These are phyloP conservation scores for Hafferia zeledoni DNA, from an alignment of 2,797 vertebrate species.

Conservation along the genomic window DNA sequence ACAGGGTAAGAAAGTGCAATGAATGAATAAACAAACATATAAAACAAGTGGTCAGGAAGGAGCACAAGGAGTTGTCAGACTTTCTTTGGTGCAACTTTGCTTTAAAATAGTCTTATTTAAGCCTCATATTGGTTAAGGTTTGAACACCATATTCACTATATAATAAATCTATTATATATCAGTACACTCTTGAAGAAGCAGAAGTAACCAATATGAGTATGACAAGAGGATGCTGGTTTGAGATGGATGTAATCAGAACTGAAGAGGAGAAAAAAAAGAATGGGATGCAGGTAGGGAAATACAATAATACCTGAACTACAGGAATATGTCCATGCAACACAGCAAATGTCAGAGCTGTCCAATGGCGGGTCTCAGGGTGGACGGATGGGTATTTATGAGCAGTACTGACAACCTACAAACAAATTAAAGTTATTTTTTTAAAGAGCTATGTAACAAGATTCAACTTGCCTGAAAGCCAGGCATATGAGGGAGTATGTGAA, in stretches of 20 bases:
- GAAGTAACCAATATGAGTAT: constrained; percentile 78
- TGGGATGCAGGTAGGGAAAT: constrained; percentile 77
- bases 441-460: constrained; percentile 65
- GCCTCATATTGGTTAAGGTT: constrained; percentile 76
- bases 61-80: constrained; percentile 65
- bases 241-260: constrained; percentile 61
- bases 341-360: constrained; percentile 98
- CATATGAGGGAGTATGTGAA: constrained; percentile 24
- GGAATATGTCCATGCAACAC: constrained; percentile 99
- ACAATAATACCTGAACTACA: constrained; percentile 94
- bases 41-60: constrained; percentile 65
- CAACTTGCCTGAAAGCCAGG: constrained; percentile 60
- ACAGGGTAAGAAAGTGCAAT: constrained; percentile 27
- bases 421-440: constrained; percentile 81
- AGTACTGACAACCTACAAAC: constrained; percentile 96
- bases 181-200: constrained; percentile 64
- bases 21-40: constrained; percentile 62
- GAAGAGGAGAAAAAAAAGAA: constrained; percentile 67
- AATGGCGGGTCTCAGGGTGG: constrained; percentile 97
- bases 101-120: constrained; percentile 47
- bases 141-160: background rate
- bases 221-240: constrained; percentile 57
- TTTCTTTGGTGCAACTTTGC: constrained; percentile 63
- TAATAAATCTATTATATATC: constrained; percentile 37
- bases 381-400: constrained; percentile 98